Evolutionary conservation across 2,888 invertebrate genomes (phyloP).

Genomic region (Nysson spinosus): DNA sequence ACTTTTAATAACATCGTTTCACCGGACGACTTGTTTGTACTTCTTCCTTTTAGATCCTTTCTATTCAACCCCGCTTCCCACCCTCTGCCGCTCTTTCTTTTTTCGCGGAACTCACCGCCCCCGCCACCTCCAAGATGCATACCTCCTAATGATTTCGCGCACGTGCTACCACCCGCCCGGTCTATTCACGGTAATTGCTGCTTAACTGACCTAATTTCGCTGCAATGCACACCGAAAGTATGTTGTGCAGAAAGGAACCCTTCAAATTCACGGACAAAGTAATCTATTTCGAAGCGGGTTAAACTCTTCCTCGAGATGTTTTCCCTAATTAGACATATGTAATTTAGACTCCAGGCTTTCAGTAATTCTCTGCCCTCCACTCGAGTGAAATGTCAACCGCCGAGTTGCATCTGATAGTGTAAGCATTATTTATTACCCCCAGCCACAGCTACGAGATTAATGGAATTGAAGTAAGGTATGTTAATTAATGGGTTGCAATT

Average conservation of each 20-base stretch:
- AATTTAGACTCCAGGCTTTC: too few relatives aligned
- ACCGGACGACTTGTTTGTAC: constrained; percentile 48
- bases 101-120: not conserved
- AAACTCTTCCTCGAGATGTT: constrained; percentile 8
- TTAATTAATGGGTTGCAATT: too few relatives aligned
- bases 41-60: constrained; percentile 25
- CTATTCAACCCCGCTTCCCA: not conserved
- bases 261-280: constrained; percentile 6
- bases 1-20: constrained; percentile 62
- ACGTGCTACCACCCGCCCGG: constrained; percentile 33
- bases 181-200: constrained; percentile 32
- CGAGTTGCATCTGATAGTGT: too few relatives aligned
- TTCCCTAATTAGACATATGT: constrained; percentile 16
- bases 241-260: too few relatives aligned
- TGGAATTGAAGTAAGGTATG: too few relatives aligned
- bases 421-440: too few relatives aligned
- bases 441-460: too few relatives aligned
- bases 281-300: not conserved
- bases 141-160: constrained; percentile 43
- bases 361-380: too few relatives aligned
- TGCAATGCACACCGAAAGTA: too few relatives aligned
- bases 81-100: not conserved
- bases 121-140: constrained; percentile 13
- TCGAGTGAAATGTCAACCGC: too few relatives aligned
- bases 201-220: constrained; percentile 54